Evolutionary conservation across 30 jellyfish, hydroid and myxozoan genomes (phyloP), one percentile per base, ranked within the genome.

Genomic region (Aurelia aurita): DNA sequence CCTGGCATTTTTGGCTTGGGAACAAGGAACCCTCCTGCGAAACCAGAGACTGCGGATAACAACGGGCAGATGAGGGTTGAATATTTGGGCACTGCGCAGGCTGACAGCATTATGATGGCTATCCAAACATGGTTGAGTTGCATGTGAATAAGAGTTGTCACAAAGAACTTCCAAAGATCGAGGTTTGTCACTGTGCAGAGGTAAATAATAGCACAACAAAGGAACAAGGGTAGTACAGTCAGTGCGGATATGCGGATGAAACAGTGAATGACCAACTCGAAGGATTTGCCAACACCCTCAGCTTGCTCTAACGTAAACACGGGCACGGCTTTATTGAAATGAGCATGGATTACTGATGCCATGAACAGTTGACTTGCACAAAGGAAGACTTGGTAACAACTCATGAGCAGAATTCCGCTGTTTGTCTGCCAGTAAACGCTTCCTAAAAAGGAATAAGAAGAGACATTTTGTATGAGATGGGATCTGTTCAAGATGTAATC

Each of bases 331-430:
- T 86, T 86, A 59, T 67, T 58, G 63, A 92, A 80, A 34, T 92
- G 97, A 12, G 92, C 82, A 53, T 92, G 96, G 53, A 92, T 86
- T 3, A 92, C 97, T 19, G 98, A 92, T 16, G 98, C 92, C 97
- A 92, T 80, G 71, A 92, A 92, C 47, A 92, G 89, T 86, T 92
- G 98, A 65, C 98, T 92, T 21, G 98, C 98, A 80, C 98, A 92
- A 60, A 91, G 39, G 79, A 92, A 80, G 14, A 92, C 98, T 93
- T 76, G 89, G 87, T 92, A 92, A 60, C 98, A 92, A 58, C 95
- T 76, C 98, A 92, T 92, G 47, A 92, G 88, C 16, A 92, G 89
- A 19, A 92, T 72, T 34, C 89, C 96, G 59, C 80, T 74, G 31
- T 86, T 84, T 26, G 98, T 92, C 68, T 86, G 86, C 88, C 85